Evolutionary conservation across 1,140 invertebrate species (phyloP).

Genomic region (Scylla paramamosain): DNA sequence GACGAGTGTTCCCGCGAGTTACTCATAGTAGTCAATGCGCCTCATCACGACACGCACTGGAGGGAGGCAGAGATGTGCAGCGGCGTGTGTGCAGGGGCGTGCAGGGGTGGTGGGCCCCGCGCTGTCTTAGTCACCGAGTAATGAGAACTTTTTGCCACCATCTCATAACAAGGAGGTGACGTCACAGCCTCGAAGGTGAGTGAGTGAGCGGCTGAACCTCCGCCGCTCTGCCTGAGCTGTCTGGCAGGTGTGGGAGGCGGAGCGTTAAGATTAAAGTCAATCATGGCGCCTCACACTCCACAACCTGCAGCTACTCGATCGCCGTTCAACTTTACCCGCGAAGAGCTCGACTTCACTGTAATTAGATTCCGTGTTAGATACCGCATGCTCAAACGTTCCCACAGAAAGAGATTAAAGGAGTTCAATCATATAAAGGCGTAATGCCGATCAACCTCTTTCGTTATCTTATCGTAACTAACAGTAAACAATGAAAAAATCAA

Average conservation of each 20-base stretch:
- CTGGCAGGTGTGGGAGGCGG: slow-evolving; percentile 6
- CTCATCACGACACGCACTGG: not conserved
- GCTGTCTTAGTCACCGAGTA: not conserved
- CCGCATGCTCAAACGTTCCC: not conserved
- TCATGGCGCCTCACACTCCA: not conserved
- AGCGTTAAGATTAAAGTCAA: slow-evolving; percentile 14
- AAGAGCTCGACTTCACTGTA: not conserved
- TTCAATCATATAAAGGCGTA: not conserved
- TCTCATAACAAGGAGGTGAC: not conserved
- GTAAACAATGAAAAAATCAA: not conserved
- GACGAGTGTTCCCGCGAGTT: not conserved
- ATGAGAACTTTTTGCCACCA: not conserved
- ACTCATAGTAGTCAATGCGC: not conserved
- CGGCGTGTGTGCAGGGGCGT: not conserved
- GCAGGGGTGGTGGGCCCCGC: not conserved
- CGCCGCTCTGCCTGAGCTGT: not conserved
- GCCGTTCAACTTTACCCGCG: slow-evolving; percentile 7
- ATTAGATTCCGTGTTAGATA: not conserved
- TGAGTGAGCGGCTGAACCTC: not conserved
- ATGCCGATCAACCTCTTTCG: not conserved
- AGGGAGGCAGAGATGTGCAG: not conserved
- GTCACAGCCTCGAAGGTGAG: not conserved
- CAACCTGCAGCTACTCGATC: slow-evolving; percentile 27
- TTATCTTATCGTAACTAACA: not conserved
- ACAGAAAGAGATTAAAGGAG: not conserved